A percentile compares a stretch with the other conserved stretches of the same genome.
These are phyloP conservation scores for Eumerus sabulonum DNA, from an alignment of 2,888 invertebrate genomes.

Conservation along the genomic window DNA sequence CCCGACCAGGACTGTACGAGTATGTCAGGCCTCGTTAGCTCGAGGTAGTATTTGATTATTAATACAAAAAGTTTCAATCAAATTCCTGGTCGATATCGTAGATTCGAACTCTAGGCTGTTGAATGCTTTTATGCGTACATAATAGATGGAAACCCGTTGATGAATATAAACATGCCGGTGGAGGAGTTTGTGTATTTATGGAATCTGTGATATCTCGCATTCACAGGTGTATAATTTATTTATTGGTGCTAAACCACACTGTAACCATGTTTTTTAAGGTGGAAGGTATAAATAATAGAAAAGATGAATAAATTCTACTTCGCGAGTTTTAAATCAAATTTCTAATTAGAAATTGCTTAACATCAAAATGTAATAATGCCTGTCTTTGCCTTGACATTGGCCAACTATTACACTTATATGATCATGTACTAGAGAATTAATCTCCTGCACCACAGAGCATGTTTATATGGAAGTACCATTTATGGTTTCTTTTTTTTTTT, in stretches of 20 bases:
- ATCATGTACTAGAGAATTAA: slow-evolving; percentile 2
- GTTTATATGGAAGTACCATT: too few species aligned
- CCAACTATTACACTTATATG: slow-evolving; percentile 28
- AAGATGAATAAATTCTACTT: too few species aligned
- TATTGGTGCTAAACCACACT: too few species aligned
- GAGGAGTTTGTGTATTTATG: slow-evolving; percentile 16
- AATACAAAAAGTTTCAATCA: slow-evolving; percentile 43
- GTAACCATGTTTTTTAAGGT: too few species aligned
- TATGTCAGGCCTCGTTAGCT: too few species aligned
- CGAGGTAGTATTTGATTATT: slow-evolving; percentile 28
- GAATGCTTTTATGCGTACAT: slow-evolving; percentile 12
- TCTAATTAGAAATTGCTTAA: slow-evolving; percentile 13
- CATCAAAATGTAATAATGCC: slow-evolving; percentile 32
- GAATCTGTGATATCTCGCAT: slow-evolving; percentile 13
- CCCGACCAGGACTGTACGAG: too few species aligned
- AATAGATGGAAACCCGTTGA: slow-evolving; percentile 1
- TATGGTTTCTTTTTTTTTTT: too few species aligned
- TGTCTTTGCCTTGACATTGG: not conserved
- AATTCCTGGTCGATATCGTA: slow-evolving; percentile 40
- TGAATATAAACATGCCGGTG: not conserved
- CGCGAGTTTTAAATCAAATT: slow-evolving; percentile 47
- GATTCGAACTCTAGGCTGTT: slow-evolving; percentile 35
- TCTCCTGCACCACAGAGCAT: not conserved
- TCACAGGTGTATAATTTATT: slow-evolving; percentile 27
- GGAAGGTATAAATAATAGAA: too few species aligned